phyloP scores from a whole-genome alignment of 2,888 invertebrate species.

The Syrista parreyssii region DNA sequence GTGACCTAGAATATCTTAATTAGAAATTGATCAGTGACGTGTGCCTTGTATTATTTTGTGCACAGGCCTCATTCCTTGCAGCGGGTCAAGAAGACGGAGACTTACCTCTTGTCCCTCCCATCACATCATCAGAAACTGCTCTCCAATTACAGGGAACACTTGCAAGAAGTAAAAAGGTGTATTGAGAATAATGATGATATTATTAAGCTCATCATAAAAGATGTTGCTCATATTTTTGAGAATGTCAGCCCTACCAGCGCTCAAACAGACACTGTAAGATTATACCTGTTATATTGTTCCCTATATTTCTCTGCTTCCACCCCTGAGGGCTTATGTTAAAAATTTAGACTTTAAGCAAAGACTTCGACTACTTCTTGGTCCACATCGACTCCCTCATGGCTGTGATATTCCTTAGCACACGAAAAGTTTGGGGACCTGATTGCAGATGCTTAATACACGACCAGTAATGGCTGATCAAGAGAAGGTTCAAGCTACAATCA shows the following conservation, averaged over 20 bases:
- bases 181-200: slow-evolving; percentile 79
- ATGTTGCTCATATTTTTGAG: slow-evolving; percentile 87
- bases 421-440: slow-evolving; percentile 55
- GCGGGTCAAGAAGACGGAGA: slow-evolving; percentile 81
- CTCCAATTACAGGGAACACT: slow-evolving; percentile 79
- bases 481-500: slow-evolving; percentile 92
- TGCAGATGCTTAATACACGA: slow-evolving; percentile 56
- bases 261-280: slow-evolving; percentile 59
- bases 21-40: slow-evolving; percentile 9
- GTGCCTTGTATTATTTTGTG: slow-evolving; percentile 11
- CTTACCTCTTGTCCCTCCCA: slow-evolving; percentile 80
- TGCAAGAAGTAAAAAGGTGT: slow-evolving; percentile 80
- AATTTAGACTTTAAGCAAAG: neutral
- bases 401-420: slow-evolving; percentile 22
- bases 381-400: neutral
- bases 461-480: slow-evolving; percentile 70
- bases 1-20: neutral
- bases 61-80: slow-evolving; percentile 80
- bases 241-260: slow-evolving; percentile 70
- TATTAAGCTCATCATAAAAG: slow-evolving; percentile 79
- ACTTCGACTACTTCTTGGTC: neutral
- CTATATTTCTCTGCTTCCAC: neutral
- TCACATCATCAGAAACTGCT: slow-evolving; percentile 81
- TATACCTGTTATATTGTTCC: neutral
- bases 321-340: neutral